Base-by-base conservation (phyloP, 2,888 invertebrate species). In the Lycophotia porphyrea region DNA sequence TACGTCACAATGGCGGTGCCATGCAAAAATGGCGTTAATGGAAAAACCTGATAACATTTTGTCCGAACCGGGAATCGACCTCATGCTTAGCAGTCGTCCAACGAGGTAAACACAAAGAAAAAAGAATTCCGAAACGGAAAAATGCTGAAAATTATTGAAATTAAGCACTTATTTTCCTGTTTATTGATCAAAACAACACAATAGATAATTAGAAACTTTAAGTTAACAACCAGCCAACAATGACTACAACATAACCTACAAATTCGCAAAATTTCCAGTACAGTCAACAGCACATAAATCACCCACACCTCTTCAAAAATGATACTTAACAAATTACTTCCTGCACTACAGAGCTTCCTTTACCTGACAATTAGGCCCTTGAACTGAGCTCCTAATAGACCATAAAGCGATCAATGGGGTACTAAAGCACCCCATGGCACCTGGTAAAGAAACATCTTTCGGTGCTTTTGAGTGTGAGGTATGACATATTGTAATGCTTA, bases 1-100 rank as follows among this genome's bases (percentile, higher is more conserved):
- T 80, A 88, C 84, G 88, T 87, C 84, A 89, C 87, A 89, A 90
- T 90, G 87, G 90, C 89, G 88, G 87, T 89, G 90, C 88, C 93
- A n/a, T n/a, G n/a, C n/a, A n/a, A n/a, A n/a, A n/a, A n/a, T n/a
- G n/a, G n/a, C n/a, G n/a, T n/a, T n/a, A 13, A 18, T 44, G 18
- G 5, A 44, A 44, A 44, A 39, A 39, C 39, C 39, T 39, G 9
- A 44, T 44, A 5, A 5, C 44, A 44, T 1, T 18, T 44, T 18
- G 5, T 18, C 5, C 5, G 18, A 44, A 18, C 18, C 1, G 44
- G 44, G 5, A 44, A 44, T 18, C 18, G 44, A 44, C 5, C 44
- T 44, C 44, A 15, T 44, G 44, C 15, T 44, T 5, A 44, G 44
- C 44, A 44, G 44, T 44, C 15, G 44, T 5, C 5, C 15, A 18